Conservation (phyloP, 2,797 vertebrate genomes). For the Harpagifer antarcticus region DNA sequence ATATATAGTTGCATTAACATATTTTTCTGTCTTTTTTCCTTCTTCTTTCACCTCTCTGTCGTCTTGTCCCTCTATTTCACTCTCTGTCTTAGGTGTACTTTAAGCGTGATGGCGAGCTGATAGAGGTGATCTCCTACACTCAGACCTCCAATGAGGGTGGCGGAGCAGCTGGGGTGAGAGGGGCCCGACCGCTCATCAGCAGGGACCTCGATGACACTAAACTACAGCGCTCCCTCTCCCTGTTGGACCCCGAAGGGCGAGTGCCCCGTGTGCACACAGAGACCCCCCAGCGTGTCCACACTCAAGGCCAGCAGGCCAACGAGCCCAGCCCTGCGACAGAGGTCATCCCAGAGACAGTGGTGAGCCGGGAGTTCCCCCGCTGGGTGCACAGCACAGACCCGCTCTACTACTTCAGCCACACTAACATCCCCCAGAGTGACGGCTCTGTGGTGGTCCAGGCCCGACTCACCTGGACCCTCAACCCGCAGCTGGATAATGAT, state of each 20-base stretch:
- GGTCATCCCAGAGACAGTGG: conserved; percentile 94
- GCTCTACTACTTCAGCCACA: conserved; percentile 94
- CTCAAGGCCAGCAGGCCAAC: conserved; percentile 80
- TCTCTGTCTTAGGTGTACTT: conserved; percentile 90
- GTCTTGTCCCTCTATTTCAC: background rate
- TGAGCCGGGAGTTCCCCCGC: conserved; percentile 96
- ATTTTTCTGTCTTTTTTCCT: background rate
- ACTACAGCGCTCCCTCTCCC: conserved; percentile 91
- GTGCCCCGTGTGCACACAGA: conserved; percentile 83
- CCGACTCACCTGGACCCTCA: conserved; percentile 97
- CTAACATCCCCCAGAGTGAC: conserved; percentile 91
- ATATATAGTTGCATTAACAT: conserved; percentile 1
- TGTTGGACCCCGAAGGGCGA: conserved; percentile 86
- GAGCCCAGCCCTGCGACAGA: conserved; percentile 89
- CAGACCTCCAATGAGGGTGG: conserved; percentile 82
- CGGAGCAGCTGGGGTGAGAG: conserved; percentile 82
- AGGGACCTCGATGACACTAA: conserved; percentile 96
- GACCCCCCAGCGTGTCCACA: conserved; percentile 77
- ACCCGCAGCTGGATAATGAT: conserved; percentile 97
- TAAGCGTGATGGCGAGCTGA: conserved; percentile 94
- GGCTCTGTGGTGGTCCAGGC: conserved; percentile 95
- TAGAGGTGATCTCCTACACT: conserved; percentile 91
- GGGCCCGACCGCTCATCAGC: conserved; percentile 89
- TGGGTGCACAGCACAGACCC: conserved; percentile 95
- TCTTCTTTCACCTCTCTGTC: background rate